Evolutionary conservation across 2,113 vertebrate species (phyloP).

Genomic region (Pteropus alecto): DNA sequence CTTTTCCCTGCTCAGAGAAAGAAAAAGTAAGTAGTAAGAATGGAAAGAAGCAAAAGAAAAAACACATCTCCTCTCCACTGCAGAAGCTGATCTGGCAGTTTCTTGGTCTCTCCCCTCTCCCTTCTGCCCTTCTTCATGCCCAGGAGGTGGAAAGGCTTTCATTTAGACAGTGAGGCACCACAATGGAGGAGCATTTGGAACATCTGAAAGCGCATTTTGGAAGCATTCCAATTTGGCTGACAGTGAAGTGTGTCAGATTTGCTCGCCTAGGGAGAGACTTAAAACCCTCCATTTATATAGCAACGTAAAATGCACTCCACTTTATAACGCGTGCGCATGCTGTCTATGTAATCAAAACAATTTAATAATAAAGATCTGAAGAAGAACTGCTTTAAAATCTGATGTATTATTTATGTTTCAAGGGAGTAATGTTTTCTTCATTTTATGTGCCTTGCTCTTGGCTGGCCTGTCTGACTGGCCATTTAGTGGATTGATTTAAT

Average conservation of each 20-base stretch:
- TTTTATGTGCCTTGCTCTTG: background rate
- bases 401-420: background rate
- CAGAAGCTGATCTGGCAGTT: background rate
- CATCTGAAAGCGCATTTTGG: background rate
- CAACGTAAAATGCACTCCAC: background rate
- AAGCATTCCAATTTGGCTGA: background rate
- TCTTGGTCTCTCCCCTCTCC: background rate
- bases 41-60: background rate
- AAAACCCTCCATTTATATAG: slow-evolving; percentile 11
- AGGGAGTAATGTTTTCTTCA: background rate
- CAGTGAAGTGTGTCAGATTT: background rate
- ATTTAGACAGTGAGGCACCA: slow-evolving; percentile 24
- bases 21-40: background rate
- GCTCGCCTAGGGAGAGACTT: background rate
- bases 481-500: background rate
- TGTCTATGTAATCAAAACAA: slow-evolving; percentile 20
- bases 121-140: background rate
- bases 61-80: accelerated
- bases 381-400: slow-evolving; percentile 1
- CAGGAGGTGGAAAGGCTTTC: background rate
- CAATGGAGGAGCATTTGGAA: background rate
- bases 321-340: background rate
- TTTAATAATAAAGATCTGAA: background rate
- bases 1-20: background rate
- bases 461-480: background rate